These are phyloP conservation scores for Arctopsyche grandis DNA, from an alignment of 1,140 invertebrate genomes.

Conservation along the genomic window DNA sequence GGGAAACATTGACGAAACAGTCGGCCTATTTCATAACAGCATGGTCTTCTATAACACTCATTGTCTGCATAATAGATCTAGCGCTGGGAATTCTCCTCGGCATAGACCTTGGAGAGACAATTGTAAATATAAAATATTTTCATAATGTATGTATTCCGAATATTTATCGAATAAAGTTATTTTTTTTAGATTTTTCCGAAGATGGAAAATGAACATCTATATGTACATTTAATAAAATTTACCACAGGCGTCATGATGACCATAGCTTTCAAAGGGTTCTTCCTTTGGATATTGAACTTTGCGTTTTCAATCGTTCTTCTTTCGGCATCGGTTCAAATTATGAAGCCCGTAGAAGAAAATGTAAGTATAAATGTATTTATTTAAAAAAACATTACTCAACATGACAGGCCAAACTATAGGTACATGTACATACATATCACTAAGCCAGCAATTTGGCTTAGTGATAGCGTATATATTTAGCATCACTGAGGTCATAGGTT, in stretches of 20 bases:
- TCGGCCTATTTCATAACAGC: background rate
- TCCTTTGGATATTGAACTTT: slow-evolving; percentile 19
- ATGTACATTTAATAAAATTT: background rate
- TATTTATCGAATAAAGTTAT: no score
- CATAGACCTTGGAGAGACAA: background rate
- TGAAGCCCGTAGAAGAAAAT: background rate
- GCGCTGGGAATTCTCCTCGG: slow-evolving; percentile 6
- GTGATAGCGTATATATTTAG: no score
- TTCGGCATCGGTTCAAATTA: background rate
- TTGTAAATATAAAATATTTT: no score
- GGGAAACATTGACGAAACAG: background rate
- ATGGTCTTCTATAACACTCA: background rate
- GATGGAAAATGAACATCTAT: no score
- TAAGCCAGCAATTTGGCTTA: no score
- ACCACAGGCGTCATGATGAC: slow-evolving; percentile 14
- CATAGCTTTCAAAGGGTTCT: slow-evolving; percentile 13
- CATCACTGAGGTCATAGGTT: no score
- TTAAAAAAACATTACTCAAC: background rate
- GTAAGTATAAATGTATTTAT: background rate
- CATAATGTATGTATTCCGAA: no score
- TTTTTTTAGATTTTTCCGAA: no score
- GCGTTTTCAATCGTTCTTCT: background rate
- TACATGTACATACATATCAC: no score
- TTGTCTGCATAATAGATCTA: slow-evolving; percentile 7
- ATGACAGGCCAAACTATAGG: no score